Conservation (phyloP, 2,113 vertebrate species). For the Syngnathus typhle region DNA sequence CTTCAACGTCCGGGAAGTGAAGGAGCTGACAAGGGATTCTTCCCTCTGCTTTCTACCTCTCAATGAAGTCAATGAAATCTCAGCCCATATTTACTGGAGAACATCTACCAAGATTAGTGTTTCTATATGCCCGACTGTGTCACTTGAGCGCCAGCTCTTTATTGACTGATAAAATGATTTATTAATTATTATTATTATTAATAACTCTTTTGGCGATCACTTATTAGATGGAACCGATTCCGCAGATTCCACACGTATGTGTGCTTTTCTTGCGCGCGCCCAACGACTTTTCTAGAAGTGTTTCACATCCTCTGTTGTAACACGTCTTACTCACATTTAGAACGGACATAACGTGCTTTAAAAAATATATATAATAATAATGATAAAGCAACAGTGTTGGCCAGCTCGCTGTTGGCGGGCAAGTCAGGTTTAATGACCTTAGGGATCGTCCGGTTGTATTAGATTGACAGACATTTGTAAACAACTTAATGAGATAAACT, state of each 20-base stretch:
- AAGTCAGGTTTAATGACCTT: slow-evolving; percentile 28
- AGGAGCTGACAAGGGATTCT: too few relatives aligned
- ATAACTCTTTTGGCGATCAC: not conserved
- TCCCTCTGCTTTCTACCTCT: too few relatives aligned
- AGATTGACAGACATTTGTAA: slow-evolving; percentile 14
- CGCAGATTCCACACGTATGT: not conserved
- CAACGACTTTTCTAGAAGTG: not conserved
- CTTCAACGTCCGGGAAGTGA: too few relatives aligned
- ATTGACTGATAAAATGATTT: not conserved
- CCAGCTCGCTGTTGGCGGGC: not conserved
- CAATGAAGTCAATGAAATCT: too few relatives aligned
- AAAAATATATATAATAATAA: too few relatives aligned
- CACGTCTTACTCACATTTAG: not conserved
- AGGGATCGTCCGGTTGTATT: slow-evolving; percentile 1
- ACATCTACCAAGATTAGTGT: not conserved
- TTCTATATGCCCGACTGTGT: not conserved
- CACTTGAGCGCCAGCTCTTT: not conserved
- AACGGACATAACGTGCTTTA: not conserved
- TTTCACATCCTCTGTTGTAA: not conserved
- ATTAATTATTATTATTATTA: slow-evolving; percentile 1
- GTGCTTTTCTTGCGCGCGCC: not conserved
- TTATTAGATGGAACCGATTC: slow-evolving; percentile 1
- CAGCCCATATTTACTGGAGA: not conserved
- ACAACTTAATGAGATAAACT: slow-evolving; percentile 47
- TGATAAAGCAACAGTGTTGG: not conserved